phyloP scores from a whole-genome alignment of 2,888 invertebrate genomes.

The Leptothorax acervorum region DNA sequence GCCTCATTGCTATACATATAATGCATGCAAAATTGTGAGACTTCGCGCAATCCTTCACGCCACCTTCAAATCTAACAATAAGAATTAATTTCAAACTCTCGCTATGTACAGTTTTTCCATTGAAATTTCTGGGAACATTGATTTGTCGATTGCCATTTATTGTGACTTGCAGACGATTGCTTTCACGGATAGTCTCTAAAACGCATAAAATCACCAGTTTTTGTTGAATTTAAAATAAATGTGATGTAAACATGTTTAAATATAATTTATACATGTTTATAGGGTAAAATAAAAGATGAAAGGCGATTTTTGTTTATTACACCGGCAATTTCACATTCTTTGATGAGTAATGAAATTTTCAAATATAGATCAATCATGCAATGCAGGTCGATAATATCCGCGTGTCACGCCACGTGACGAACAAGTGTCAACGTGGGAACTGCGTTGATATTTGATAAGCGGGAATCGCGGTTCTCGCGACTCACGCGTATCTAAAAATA shows the following conservation, averaged over 20 bases:
- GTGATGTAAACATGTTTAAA: not conserved
- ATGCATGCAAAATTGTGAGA: conserved; percentile 44
- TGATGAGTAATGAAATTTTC: not conserved
- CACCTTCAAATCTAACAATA: not conserved
- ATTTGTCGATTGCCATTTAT: not conserved
- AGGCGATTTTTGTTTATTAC: too few relatives aligned
- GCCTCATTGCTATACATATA: conserved; percentile 82
- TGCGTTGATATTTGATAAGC: conserved; percentile 24
- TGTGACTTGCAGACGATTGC: not conserved
- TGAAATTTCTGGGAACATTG: not conserved
- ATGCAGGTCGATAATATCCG: not conserved
- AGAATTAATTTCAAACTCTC: not conserved
- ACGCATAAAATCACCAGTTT: not conserved
- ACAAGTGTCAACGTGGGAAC: not conserved
- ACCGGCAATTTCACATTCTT: too few relatives aligned
- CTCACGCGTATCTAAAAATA: conserved; percentile 15
- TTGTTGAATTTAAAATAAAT: not conserved
- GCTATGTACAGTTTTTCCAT: not conserved
- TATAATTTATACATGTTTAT: not conserved
- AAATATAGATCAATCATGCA: not conserved
- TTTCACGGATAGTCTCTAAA: too few relatives aligned
- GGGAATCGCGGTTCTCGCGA: not conserved
- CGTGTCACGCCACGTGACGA: conserved; percentile 16
- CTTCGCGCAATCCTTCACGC: not conserved
- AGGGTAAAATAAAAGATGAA: not conserved